Base-by-base conservation (phyloP, 2,888 invertebrate species). In the Endotricha flammealis region DNA sequence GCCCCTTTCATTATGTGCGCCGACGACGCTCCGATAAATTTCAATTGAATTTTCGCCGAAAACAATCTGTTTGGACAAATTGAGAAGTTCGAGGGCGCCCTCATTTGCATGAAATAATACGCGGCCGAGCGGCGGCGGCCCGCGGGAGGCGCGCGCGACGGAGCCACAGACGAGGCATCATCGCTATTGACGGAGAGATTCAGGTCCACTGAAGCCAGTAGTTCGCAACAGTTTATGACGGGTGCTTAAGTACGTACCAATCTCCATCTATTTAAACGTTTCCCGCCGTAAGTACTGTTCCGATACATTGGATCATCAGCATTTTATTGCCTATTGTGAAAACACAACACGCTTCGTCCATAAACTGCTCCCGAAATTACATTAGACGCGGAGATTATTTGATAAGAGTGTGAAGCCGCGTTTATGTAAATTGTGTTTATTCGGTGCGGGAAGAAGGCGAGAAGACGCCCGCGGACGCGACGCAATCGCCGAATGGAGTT, bases 1-100 rank as follows among this genome's bases (percentile, higher is more conserved):
- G 64, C 63, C 68, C 59, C 62, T 66, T 71, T 71, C 66, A 74
- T 75, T 70, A 73, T 62, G 61, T 48, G 44, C 47, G 43, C 42
- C n/a, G 41, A 39, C 44, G 48, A 45, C 57, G 61, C 50, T 50
- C 48, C 56, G 57, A 68, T 65, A 55, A 55, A 68, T 66, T 70
- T 55, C 58, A 72, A 76, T 74, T 69, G 65, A 70, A 69, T 71
- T 71, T 68, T 50, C 58, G 54, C 47, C 55, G 66, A 67, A 76
- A 74, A 73, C 74, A 77, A 77, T 76, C 71, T 74, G 74, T 70
- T 72, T 69, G 69, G 56, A 65, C 68, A 70, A 73, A 70, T 64
- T 66, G 63, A 57, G 61, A 70, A 73, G 67, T 70, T 67, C 46
- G 64, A 48, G 61, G 51, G 52, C 44, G 57, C 40, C 32, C 27